A percentile compares a stretch with the other conserved stretches of the same genome.
Evolutionary conservation across 2,113 vertebrate genomes (phyloP).

Genomic region (Uria aalge): DNA sequence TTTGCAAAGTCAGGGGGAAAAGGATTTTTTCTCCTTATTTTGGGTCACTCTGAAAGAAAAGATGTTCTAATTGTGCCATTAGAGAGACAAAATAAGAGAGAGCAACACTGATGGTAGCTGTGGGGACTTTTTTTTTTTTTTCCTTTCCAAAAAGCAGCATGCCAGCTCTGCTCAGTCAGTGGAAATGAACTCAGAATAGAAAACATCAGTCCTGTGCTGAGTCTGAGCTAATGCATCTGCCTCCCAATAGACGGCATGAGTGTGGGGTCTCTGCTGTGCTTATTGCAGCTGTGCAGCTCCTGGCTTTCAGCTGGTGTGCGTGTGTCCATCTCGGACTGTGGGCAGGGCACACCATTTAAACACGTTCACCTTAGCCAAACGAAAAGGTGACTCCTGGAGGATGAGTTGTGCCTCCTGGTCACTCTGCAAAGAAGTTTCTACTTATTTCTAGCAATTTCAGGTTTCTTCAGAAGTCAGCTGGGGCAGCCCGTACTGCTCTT

Average conservation of each 20-base stretch:
- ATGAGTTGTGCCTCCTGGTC: not conserved
- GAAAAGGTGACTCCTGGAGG: not conserved
- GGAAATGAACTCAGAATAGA: not conserved
- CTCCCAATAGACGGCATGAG: not conserved
- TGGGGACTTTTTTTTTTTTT: not conserved
- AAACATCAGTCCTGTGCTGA: not conserved
- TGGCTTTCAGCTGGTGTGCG: not conserved
- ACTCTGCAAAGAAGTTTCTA: not conserved
- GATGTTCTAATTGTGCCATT: rapidly evolving
- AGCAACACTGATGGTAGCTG: not conserved
- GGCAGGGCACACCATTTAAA: not conserved
- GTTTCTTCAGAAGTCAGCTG: not conserved
- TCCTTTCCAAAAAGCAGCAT: not conserved
- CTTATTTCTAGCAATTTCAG: not conserved
- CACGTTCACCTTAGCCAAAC: not conserved
- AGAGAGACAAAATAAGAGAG: not conserved
- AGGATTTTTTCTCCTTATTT: not conserved
- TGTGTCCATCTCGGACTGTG: not conserved
- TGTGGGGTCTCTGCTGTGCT: not conserved
- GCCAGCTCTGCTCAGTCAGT: not conserved
- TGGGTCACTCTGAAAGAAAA: not conserved
- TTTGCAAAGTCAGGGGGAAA: not conserved
- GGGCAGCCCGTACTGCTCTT: not conserved
- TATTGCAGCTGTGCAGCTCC: not conserved
- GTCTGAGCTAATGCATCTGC: not conserved